These are phyloP conservation scores for Lophotis ruficrista DNA, from an alignment of 2,113 vertebrate genomes.

Conservation along the genomic window DNA sequence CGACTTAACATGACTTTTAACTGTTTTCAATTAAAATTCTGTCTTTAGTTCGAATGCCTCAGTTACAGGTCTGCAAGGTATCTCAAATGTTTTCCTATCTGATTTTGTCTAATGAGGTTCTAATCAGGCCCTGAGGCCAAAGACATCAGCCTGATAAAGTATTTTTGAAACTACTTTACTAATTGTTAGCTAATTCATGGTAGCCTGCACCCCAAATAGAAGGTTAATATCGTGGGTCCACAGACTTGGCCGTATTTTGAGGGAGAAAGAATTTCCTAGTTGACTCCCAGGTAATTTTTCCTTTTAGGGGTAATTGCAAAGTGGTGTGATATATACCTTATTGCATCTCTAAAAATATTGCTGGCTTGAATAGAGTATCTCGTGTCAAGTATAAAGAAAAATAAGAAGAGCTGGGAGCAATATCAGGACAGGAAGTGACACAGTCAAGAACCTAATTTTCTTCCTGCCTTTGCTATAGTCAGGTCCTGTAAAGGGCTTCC, in stretches of 20 bases:
- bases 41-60: neutral
- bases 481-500: neutral
- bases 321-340: rapidly evolving
- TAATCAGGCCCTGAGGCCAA: neutral
- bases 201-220: neutral
- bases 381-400: neutral
- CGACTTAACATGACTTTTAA: neutral
- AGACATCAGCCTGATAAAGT: neutral
- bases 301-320: neutral
- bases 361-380: neutral
- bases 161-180: neutral
- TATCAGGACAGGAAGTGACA: neutral
- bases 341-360: neutral
- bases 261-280: neutral
- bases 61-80: neutral
- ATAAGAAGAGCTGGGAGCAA: neutral
- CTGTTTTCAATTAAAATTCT: neutral
- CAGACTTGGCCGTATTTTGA: neutral
- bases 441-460: neutral
- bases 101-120: neutral
- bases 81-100: neutral
- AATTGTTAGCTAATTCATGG: neutral
- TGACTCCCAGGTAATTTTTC: neutral
- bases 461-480: neutral
- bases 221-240: neutral